A percentile compares a stretch with the other conserved stretches of the same genome.
Conservation (phyloP, 1,140 invertebrate genomes). For the Vollenhovia emeryi region DNA sequence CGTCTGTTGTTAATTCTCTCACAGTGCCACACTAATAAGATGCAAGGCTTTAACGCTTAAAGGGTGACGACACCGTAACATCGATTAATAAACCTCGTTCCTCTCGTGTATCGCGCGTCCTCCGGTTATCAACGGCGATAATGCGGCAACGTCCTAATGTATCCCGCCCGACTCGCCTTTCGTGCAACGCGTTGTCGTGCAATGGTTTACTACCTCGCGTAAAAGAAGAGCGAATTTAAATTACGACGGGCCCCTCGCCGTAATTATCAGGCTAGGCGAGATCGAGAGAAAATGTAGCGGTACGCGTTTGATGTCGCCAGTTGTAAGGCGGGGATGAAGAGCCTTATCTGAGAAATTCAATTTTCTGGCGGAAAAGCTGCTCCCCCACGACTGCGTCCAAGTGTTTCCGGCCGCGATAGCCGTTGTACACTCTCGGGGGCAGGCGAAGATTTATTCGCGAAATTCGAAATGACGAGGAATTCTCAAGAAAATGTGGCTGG, state of each 20-base stretch:
- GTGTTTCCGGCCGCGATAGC: conserved; percentile 55
- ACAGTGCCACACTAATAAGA: conserved; percentile 70
- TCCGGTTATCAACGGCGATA: conserved; percentile 61
- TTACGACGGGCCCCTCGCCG: neutral
- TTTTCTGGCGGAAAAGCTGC: conserved; percentile 56
- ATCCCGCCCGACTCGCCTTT: neutral
- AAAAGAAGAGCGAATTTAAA: conserved; percentile 30
- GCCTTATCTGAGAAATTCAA: conserved; percentile 54
- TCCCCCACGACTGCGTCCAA: conserved; percentile 6
- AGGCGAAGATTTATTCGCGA: conserved; percentile 53
- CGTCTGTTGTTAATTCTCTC: conserved; percentile 53
- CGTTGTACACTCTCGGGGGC: conserved; percentile 15
- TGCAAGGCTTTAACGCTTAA: conserved; percentile 70
- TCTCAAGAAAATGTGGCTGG: conserved; percentile 47
- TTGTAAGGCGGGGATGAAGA: conserved; percentile 41
- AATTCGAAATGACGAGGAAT: conserved; percentile 49
- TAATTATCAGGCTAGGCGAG: conserved; percentile 47
- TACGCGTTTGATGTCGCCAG: conserved; percentile 25
- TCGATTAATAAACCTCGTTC: conserved; percentile 72
- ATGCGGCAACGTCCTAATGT: conserved; percentile 8
- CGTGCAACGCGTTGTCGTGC: neutral
- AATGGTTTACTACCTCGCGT: conserved; percentile 5
- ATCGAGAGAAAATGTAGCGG: conserved; percentile 21
- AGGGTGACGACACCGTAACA: conserved; percentile 61
- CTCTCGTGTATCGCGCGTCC: conserved; percentile 21